Evolutionary conservation across 2,888 invertebrate species (phyloP), one percentile per base, ranked within the genome.

Genomic region (Didymodactylos carnosus): DNA sequence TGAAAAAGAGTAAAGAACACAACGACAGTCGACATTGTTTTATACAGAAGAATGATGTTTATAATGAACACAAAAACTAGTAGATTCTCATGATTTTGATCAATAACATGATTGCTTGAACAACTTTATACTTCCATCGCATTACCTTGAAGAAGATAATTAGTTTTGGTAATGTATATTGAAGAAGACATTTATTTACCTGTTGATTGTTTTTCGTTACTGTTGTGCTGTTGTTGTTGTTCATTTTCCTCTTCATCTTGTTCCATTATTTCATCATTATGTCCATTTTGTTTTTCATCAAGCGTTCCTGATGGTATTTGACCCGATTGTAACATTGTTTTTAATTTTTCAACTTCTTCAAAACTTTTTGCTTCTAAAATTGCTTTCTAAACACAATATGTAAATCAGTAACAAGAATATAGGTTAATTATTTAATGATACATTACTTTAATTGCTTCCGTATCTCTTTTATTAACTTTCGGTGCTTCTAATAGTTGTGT

Each of bases 281-380:
- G 16, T 35, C 10, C 16, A 35, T 62, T 35, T 1, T n/a, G n/a
- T n/a, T n/a, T n/a, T n/a, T n/a, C n/a, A n/a, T n/a, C n/a, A n/a
- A n/a, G n/a, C n/a, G n/a, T n/a, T n/a, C n/a, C n/a, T n/a, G n/a
- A n/a, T 11, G 41, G 74, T 11, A 74, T 46, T 29, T 71, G 51
- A 27, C 74, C 74, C 11, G 74, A 70, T 40, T 69, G 49, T 40
- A 74, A 46, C 71, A 71, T 74, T 35, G 74, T 40, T 23, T 53
- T 71, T 27, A 74, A 46, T n/a, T 71, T 51, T 35, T 74, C 71
- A 39, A 71, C 53, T 71, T 74, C 74, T 46, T 74, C 74, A 40
- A 74, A 53, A 39, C 71, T 71, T 49, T 74, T 74, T 14, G 71
- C 74, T 62, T 71, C 71, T 16, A 53, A 40, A 53, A 74, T 74